Evolutionary conservation across 2,113 vertebrate species (phyloP).

Genomic region (Megalops atlanticus): DNA sequence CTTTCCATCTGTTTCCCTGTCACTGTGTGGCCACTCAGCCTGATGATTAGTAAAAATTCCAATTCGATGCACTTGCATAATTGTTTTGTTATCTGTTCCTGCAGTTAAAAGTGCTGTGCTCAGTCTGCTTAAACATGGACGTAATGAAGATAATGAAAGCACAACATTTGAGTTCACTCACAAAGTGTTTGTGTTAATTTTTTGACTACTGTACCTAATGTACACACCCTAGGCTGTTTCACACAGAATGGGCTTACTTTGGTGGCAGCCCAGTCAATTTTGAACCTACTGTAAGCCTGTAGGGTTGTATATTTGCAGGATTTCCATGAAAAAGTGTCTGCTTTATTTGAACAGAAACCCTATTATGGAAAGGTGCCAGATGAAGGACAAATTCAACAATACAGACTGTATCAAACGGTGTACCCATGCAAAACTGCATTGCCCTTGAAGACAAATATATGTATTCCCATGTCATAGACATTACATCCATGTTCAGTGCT

Average conservation of each 20-base stretch:
- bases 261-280: no score
- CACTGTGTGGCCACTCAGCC: constrained; percentile 67
- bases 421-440: not conserved
- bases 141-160: not conserved
- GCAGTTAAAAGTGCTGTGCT: constrained; percentile 53
- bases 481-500: not conserved
- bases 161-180: not conserved
- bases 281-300: no score
- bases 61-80: constrained; percentile 76
- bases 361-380: not conserved
- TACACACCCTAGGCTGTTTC: no score
- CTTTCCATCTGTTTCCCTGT: constrained; percentile 25
- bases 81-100: constrained; percentile 75
- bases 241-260: no score
- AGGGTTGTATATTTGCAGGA: not conserved
- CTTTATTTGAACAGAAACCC: not conserved
- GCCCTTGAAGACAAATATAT: not conserved
- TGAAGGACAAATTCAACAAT: not conserved
- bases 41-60: constrained; percentile 70
- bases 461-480: not conserved
- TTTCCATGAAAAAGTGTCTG: not conserved
- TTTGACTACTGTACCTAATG: no score
- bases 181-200: no score
- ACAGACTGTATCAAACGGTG: not conserved
- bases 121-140: constrained; percentile 58